Evolutionary conservation across 2,113 vertebrate species (phyloP).

Genomic region (Passer montanus): DNA sequence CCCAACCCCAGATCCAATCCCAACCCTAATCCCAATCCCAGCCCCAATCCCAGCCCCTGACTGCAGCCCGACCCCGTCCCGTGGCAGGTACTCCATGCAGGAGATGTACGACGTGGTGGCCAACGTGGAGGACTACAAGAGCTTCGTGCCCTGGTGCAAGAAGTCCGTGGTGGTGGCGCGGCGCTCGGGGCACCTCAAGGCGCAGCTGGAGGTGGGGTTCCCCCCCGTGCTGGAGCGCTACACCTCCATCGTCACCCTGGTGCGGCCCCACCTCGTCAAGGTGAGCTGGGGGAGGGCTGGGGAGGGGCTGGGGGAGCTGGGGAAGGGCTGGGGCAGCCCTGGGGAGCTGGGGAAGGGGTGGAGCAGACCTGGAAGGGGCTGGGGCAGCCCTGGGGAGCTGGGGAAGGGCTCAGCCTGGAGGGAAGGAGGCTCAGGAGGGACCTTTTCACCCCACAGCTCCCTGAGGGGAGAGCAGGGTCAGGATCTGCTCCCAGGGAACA

Average conservation of each 20-base stretch:
- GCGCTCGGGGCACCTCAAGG: constrained; percentile 85
- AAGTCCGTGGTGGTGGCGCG: constrained; percentile 87
- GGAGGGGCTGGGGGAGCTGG: neutral
- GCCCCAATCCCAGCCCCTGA: too few relatives aligned
- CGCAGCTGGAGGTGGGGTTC: constrained; percentile 93
- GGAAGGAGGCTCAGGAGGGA: too few relatives aligned
- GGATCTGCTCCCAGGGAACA: too few relatives aligned
- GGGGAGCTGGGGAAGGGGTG: too few relatives aligned
- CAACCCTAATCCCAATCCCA: too few relatives aligned
- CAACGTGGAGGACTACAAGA: constrained; percentile 93
- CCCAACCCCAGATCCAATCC: too few relatives aligned
- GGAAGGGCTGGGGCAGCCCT: neutral
- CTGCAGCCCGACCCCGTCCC: too few relatives aligned
- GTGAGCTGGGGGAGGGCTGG: constrained; percentile 60
- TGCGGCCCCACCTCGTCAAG: constrained; percentile 93
- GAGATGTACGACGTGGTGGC: constrained; percentile 95
- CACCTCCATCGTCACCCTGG: constrained; percentile 90
- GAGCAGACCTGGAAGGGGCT: neutral
- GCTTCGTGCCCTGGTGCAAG: constrained; percentile 96
- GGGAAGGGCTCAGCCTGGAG: neutral
- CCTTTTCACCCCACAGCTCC: too few relatives aligned
- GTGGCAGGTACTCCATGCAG: constrained; percentile 89
- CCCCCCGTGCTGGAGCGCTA: constrained; percentile 89
- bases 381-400: neutral
- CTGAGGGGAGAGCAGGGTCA: too few relatives aligned